These are phyloP conservation scores for Metalampra italica DNA, from an alignment of 2,888 invertebrate species.

Conservation along the genomic window DNA sequence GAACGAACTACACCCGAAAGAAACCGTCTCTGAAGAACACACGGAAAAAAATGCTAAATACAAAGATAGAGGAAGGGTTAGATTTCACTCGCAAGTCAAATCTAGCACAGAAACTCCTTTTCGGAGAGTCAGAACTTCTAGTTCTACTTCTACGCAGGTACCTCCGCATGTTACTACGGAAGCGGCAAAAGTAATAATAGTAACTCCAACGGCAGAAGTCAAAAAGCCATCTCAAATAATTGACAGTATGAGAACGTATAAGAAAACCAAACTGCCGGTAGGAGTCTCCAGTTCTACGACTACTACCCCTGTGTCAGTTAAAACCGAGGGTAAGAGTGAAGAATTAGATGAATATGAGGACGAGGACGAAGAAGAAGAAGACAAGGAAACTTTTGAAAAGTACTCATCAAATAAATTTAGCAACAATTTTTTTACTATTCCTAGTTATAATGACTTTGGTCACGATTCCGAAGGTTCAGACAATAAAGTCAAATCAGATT, in stretches of 20 bases:
- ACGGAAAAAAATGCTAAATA: conserved; percentile 71
- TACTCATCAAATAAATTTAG: conserved; percentile 73
- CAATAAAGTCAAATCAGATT: conserved; percentile 50
- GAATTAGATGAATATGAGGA: conserved; percentile 35
- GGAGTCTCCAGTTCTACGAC: conserved; percentile 33
- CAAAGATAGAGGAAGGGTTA: conserved; percentile 66
- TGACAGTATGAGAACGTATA: conserved; percentile 57
- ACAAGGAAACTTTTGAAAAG: conserved; percentile 54
- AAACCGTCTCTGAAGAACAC: conserved; percentile 59
- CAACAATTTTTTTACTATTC: conserved; percentile 72
- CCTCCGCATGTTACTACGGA: conserved; percentile 34
- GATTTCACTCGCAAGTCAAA: conserved; percentile 43
- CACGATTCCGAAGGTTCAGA: conserved; percentile 41
- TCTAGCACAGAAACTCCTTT: conserved; percentile 42
- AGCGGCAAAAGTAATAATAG: conserved; percentile 46
- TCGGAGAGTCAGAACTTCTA: conserved; percentile 25
- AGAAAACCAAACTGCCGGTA: conserved; percentile 55
- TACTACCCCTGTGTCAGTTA: conserved; percentile 32
- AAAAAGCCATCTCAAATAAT: conserved; percentile 61
- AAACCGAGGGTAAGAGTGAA: conserved; percentile 30
- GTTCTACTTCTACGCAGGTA: background rate
- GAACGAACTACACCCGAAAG: conserved; percentile 64
- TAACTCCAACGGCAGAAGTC: conserved; percentile 65
- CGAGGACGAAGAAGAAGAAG: conserved; percentile 48
- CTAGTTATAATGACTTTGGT: conserved; percentile 52